Evolutionary conservation across 2,888 invertebrate species (phyloP).

Genomic region (Psylliodes chrysocephalus): DNA sequence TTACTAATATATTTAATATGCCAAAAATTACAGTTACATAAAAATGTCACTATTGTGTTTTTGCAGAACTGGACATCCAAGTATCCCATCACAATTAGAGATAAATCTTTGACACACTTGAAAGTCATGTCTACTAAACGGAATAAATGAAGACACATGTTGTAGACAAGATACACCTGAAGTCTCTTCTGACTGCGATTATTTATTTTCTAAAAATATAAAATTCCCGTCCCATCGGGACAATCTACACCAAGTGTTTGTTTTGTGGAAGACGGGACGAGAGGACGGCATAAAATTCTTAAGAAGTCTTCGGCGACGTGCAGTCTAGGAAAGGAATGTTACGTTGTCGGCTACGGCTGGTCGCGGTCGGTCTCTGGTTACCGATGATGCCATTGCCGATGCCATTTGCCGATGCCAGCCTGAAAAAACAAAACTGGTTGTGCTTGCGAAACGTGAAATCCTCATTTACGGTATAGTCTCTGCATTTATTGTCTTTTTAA

Average conservation of each 20-base stretch:
- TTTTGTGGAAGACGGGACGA: background rate
- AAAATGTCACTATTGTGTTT: too few relatives aligned
- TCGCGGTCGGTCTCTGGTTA: conserved; percentile 13
- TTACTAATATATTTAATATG: too few relatives aligned
- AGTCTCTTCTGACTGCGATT: background rate
- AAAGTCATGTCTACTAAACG: background rate
- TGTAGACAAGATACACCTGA: background rate
- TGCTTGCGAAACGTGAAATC: conserved; percentile 20
- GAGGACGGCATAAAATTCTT: conserved; percentile 24
- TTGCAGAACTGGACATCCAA: too few relatives aligned
- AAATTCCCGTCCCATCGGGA: conserved; percentile 12
- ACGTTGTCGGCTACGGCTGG: conserved; percentile 21
- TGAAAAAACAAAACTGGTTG: conserved; percentile 37
- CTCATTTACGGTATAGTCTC: conserved; percentile 18
- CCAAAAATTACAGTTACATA: too few relatives aligned
- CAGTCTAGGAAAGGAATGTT: conserved; percentile 46
- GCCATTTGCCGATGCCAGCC: conserved; percentile 22
- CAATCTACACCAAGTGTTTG: conserved; percentile 8
- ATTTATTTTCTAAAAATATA: conserved; percentile 18
- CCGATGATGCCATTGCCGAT: conserved; percentile 3
- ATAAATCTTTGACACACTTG: too few relatives aligned
- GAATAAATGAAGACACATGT: background rate
- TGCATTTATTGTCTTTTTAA: too few relatives aligned
- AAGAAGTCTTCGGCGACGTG: conserved; percentile 39
- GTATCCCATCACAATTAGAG: too few relatives aligned